Evolutionary conservation across 2,888 invertebrate genomes (phyloP).

Genomic region (Mantis religiosa): DNA sequence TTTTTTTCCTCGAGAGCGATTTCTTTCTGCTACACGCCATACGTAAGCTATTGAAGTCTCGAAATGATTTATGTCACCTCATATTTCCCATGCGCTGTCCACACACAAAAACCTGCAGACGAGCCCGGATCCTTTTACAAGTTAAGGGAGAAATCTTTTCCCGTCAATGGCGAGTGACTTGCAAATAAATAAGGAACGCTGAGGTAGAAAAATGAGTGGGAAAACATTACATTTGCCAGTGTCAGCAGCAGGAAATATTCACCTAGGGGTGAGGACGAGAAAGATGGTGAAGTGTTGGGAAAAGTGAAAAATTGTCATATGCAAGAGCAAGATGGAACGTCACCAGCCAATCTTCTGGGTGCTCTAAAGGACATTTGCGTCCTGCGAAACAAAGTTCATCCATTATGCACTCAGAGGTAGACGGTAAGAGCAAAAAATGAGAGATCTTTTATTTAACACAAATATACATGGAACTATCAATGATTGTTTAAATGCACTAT

Average conservation of each 20-base stretch:
- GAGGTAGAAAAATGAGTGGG: slow-evolving; percentile 8
- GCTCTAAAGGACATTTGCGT: too few species aligned
- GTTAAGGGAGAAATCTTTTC: slow-evolving; percentile 9
- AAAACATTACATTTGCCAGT: slow-evolving; percentile 15
- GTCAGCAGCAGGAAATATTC: slow-evolving; percentile 16
- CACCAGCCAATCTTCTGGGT: not conserved
- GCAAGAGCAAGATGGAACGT: not conserved
- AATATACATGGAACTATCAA: too few species aligned
- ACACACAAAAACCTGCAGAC: not conserved
- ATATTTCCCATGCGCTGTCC: not conserved
- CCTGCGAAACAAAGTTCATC: too few species aligned
- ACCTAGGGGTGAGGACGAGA: not conserved
- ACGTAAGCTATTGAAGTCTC: not conserved
- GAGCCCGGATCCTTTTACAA: not conserved
- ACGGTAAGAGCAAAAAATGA: too few species aligned
- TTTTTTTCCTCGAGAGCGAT: not conserved
- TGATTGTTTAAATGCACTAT: too few species aligned
- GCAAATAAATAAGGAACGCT: slow-evolving; percentile 10
- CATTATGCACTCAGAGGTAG: too few species aligned
- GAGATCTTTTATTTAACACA: too few species aligned
- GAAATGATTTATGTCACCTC: not conserved
- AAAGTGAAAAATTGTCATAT: slow-evolving; percentile 13
- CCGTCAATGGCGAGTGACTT: slow-evolving; percentile 10
- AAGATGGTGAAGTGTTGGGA: not conserved
- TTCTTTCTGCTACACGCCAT: not conserved